phyloP scores from a whole-genome alignment of 2,113 vertebrate genomes.

The Speoplatyrhinus poulsoni region DNA sequence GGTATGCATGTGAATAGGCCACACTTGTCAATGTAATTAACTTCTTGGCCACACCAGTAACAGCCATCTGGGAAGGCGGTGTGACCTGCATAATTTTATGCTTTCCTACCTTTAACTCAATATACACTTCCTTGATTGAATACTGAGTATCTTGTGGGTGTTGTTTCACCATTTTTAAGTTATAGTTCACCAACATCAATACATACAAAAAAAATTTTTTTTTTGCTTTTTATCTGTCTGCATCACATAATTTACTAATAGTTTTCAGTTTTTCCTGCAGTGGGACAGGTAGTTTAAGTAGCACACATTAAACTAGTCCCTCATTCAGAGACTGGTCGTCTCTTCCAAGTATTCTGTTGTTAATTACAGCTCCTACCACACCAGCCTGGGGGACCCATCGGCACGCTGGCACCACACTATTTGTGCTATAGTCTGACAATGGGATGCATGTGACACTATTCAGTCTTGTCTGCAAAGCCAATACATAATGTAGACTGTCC shows the following conservation, averaged over 20 bases:
- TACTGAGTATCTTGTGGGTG: background rate
- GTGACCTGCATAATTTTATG: background rate
- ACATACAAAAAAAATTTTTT: constrained; percentile 5
- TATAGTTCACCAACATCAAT: background rate
- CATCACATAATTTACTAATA: background rate
- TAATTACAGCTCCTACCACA: constrained; percentile 15
- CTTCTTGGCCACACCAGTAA: constrained; percentile 28
- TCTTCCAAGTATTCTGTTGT: constrained; percentile 33
- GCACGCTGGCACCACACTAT: constrained; percentile 6
- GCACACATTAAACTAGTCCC: background rate
- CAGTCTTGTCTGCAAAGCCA: background rate
- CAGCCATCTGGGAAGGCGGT: background rate
- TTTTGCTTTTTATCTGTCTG: constrained; percentile 5
- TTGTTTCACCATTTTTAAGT: constrained; percentile 7
- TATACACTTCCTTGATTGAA: no score
- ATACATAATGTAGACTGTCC: background rate
- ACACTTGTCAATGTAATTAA: constrained; percentile 16
- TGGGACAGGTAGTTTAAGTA: background rate
- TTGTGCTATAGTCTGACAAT: constrained; percentile 12
- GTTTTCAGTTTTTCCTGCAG: background rate
- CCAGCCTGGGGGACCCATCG: background rate
- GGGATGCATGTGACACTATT: background rate
- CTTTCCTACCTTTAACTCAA: no score
- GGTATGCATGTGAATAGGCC: background rate
- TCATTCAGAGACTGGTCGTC: background rate